Evolutionary conservation across 2,888 invertebrate species (phyloP).

Genomic region (Eristalis arbustorum): DNA sequence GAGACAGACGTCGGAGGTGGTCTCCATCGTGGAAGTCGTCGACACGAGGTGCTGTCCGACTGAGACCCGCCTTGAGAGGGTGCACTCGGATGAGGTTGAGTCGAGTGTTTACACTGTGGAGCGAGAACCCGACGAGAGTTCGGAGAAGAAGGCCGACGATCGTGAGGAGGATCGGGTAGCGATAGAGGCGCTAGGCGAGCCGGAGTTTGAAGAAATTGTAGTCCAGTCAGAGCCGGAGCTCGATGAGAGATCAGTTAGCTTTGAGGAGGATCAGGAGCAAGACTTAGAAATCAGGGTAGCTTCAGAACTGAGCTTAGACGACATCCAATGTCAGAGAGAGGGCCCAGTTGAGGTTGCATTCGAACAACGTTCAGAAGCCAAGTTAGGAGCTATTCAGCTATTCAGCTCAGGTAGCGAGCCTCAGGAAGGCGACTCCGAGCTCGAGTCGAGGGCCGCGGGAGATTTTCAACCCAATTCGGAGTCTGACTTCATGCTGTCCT

Average conservation of each 20-base stretch:
- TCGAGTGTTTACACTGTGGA: background rate
- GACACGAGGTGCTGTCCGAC: background rate
- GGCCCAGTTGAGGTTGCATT: background rate
- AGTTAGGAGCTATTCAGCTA: background rate
- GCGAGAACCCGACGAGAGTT: background rate
- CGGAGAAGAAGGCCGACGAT: background rate
- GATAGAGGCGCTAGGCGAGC: background rate
- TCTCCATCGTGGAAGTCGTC: slow-evolving; percentile 37
- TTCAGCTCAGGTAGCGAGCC: background rate
- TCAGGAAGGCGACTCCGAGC: too few relatives aligned
- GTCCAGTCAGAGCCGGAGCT: too few relatives aligned
- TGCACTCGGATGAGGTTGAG: background rate
- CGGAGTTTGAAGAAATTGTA: slow-evolving; percentile 18
- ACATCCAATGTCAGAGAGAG: background rate
- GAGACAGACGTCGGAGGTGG: background rate
- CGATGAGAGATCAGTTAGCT: background rate
- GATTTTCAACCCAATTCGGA: background rate
- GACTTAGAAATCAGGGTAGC: background rate
- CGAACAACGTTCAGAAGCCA: background rate
- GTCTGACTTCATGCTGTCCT: background rate
- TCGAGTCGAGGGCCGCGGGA: too few relatives aligned
- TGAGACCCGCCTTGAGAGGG: background rate
- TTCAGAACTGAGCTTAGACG: slow-evolving; percentile 3
- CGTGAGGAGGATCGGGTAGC: background rate
- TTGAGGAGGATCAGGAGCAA: background rate